A percentile compares a stretch with the other conserved stretches of the same genome.
phyloP scores from a whole-genome alignment of 2,113 vertebrate species.

The Protobothrops mucrosquamatus region DNA sequence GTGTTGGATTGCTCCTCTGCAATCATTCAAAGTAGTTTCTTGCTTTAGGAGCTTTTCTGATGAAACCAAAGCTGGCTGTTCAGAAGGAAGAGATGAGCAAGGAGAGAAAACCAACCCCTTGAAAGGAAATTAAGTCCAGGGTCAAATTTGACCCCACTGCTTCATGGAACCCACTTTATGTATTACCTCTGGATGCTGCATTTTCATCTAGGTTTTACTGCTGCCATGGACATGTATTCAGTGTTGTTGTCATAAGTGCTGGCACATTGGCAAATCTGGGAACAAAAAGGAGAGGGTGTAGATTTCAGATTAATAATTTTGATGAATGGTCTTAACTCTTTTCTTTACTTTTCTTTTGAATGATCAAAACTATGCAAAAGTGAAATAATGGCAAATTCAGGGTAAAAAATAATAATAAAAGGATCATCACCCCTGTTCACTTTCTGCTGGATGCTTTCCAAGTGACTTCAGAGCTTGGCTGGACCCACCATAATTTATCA shows the following conservation, averaged over 20 bases:
- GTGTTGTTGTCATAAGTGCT: slow-evolving; percentile 69
- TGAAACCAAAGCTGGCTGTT: not conserved
- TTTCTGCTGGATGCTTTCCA: slow-evolving; percentile 1
- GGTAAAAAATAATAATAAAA: not conserved
- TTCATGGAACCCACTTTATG: not conserved
- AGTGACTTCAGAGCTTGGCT: slow-evolving; percentile 35
- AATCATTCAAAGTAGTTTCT: not conserved
- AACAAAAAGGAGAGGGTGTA: slow-evolving; percentile 45
- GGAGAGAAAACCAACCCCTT: not conserved
- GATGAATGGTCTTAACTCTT: not conserved
- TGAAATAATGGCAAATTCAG: not conserved
- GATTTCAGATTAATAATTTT: not conserved
- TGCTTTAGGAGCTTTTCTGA: not conserved
- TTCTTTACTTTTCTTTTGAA: not conserved
- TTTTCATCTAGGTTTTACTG: slow-evolving; percentile 69
- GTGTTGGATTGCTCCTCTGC: not conserved
- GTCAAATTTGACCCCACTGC: not conserved
- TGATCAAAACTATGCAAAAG: not conserved
- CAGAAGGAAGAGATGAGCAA: not conserved
- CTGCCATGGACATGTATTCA: slow-evolving; percentile 81
- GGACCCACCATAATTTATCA: slow-evolving; percentile 34
- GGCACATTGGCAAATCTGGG: slow-evolving; percentile 55
- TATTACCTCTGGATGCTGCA: slow-evolving; percentile 57
- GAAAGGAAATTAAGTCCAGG: not conserved
- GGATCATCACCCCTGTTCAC: not conserved